Percentiles rank a stretch among this genome's conserved stretches.
phyloP scores from a whole-genome alignment of 2,888 invertebrate species.

The Philereme transversata region DNA sequence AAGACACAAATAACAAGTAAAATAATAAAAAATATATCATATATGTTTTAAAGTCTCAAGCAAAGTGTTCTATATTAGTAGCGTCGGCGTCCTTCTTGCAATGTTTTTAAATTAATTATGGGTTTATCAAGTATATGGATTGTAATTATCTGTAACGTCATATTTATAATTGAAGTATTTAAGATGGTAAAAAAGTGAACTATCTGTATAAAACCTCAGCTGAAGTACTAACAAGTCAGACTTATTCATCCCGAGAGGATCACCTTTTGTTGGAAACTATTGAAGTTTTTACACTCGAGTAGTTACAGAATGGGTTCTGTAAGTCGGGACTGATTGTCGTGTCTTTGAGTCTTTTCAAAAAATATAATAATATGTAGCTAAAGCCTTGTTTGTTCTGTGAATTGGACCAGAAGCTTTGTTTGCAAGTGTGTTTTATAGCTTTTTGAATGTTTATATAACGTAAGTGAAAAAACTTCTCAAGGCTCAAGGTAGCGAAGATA shows the following conservation, averaged over 20 bases:
- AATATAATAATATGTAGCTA: slow-evolving; percentile 5
- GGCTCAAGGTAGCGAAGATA: not conserved
- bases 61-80: no score
- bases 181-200: slow-evolving; percentile 2
- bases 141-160: no score
- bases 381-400: slow-evolving; percentile 11
- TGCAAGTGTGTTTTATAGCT: not conserved
- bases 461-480: not conserved
- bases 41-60: no score
- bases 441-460: not conserved
- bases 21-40: no score
- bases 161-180: no score
- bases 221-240: slow-evolving; percentile 36
- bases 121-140: no score
- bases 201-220: slow-evolving; percentile 20
- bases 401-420: slow-evolving; percentile 9
- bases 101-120: no score
- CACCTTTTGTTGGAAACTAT: slow-evolving; percentile 44
- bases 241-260: slow-evolving; percentile 47
- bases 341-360: slow-evolving; percentile 19
- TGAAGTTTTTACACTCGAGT: slow-evolving; percentile 39
- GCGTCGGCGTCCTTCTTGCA: no score
- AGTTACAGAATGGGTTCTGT: slow-evolving; percentile 31
- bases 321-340: slow-evolving; percentile 33
- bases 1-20: no score